A percentile compares a stretch with the other conserved stretches of the same genome.
phyloP scores from a whole-genome alignment of 2,113 vertebrate genomes.

The Melanerpes formicivorus region DNA sequence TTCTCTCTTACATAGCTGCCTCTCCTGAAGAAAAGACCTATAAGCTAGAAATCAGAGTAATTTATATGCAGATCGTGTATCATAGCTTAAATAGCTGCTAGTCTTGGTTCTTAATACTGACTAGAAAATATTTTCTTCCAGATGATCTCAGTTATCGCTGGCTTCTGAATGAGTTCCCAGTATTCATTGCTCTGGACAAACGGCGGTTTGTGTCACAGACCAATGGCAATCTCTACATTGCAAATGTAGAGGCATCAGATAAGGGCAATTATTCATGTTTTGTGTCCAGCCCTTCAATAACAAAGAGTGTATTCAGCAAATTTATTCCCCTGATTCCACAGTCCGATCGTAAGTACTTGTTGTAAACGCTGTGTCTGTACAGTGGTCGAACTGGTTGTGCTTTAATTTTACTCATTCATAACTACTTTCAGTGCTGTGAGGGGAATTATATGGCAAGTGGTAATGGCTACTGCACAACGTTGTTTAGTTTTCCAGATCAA shows the following conservation, averaged over 20 bases:
- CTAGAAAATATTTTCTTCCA: constrained; percentile 64
- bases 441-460: not conserved
- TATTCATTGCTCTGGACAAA: constrained; percentile 92
- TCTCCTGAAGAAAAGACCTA: not conserved
- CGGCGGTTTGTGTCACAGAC: constrained; percentile 93
- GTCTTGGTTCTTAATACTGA: constrained; percentile 19
- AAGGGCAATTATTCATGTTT: constrained; percentile 98
- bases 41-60: not conserved
- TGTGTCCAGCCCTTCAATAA: constrained; percentile 91
- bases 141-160: constrained; percentile 95
- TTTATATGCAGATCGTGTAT: not conserved
- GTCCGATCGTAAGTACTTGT: constrained; percentile 85
- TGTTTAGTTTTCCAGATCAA: not conserved
- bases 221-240: constrained; percentile 96
- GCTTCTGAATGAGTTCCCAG: constrained; percentile 97
- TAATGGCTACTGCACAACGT: not conserved
- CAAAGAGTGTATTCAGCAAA: constrained; percentile 98
- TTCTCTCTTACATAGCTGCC: not conserved
- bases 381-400: not conserved
- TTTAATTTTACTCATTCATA: not conserved
- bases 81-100: not conserved
- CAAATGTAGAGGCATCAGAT: constrained; percentile 90
- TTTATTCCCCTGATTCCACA: constrained; percentile 92
- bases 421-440: not conserved
- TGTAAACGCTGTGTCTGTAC: not conserved